Evolutionary conservation across 2,797 vertebrate species (phyloP).

Genomic region (Rousettus madagascariensis): DNA sequence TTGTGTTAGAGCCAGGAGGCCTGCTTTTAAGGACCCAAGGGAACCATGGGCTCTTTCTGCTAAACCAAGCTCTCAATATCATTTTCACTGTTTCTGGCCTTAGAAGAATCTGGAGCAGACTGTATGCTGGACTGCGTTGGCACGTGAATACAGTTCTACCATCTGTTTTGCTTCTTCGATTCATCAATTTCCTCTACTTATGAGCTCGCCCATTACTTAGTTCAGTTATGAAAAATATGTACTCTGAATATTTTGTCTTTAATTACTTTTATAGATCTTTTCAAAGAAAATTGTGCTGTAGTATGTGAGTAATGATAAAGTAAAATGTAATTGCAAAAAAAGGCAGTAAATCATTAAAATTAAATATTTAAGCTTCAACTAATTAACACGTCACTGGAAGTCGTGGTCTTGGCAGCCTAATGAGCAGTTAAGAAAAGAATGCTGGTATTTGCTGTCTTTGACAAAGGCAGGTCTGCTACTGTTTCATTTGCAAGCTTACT

Average conservation of each 20-base stretch:
- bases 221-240: slow-evolving; percentile 55
- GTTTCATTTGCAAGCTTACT: not conserved
- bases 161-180: slow-evolving; percentile 68
- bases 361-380: slow-evolving; percentile 50
- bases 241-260: slow-evolving; percentile 50
- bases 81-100: slow-evolving; percentile 66
- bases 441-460: not conserved
- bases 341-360: slow-evolving; percentile 39
- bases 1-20: slow-evolving; percentile 53
- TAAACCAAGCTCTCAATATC: slow-evolving; percentile 43
- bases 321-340: slow-evolving; percentile 33
- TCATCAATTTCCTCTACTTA: slow-evolving; percentile 61
- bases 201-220: not conserved
- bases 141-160: slow-evolving; percentile 4
- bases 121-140: slow-evolving; percentile 60
- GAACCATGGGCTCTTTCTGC: slow-evolving; percentile 51
- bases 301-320: slow-evolving; percentile 24
- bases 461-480: not conserved
- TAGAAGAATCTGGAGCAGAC: slow-evolving; percentile 63
- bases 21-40: slow-evolving; percentile 44
- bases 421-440: not conserved
- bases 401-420: not conserved
- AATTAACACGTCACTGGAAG: slow-evolving; percentile 47
- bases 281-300: slow-evolving; percentile 43
- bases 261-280: slow-evolving; percentile 59